These are phyloP conservation scores for Tragelaphus imberbis DNA, from an alignment of 2,113 vertebrate species.

Conservation along the genomic window DNA sequence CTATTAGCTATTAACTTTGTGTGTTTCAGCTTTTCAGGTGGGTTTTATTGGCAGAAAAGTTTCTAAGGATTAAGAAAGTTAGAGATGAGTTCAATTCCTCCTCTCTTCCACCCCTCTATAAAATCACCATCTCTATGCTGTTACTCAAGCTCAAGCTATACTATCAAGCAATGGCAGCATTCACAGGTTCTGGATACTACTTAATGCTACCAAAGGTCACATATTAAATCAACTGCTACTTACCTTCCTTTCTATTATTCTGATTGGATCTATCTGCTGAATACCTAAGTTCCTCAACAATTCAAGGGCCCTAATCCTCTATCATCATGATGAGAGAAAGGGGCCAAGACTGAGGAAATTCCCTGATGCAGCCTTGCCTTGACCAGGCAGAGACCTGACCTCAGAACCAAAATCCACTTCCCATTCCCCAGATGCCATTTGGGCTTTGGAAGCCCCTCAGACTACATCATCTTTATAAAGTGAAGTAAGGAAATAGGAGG, in stretches of 20 bases:
- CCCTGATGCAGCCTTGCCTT: neutral
- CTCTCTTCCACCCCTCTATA: neutral
- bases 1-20: neutral
- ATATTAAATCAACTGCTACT: neutral
- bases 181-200: neutral
- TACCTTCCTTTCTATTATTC: neutral
- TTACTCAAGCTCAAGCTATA: neutral
- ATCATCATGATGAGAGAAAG: neutral
- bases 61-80: neutral
- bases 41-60: neutral
- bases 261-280: neutral
- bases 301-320: neutral
- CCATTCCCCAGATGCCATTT: neutral
- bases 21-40: neutral
- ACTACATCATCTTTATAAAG: neutral
- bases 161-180: neutral
- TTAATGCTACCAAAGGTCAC: neutral
- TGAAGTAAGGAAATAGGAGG: neutral
- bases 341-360: neutral
- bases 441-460: neutral
- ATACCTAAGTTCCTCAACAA: neutral
- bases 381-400: neutral
- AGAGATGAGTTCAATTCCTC: neutral
- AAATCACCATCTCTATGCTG: neutral
- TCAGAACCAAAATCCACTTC: neutral